Conservation (phyloP, 2,113 vertebrate species). For the Riparia riparia region DNA sequence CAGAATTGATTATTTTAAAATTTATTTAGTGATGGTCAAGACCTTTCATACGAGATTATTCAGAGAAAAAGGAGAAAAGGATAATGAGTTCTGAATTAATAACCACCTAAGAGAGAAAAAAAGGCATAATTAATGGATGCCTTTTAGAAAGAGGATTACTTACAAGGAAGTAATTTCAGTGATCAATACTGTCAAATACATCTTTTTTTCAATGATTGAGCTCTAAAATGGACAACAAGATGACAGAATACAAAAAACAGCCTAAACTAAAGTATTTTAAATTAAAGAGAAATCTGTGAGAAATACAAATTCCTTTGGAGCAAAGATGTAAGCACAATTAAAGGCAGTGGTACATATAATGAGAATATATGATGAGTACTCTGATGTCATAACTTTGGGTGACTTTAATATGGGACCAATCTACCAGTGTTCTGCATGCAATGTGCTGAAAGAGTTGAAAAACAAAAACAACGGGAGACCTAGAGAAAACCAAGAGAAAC, state of each 20-base stretch:
- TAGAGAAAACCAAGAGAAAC: background rate
- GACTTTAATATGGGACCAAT: background rate
- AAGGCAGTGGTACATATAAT: background rate
- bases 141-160: background rate
- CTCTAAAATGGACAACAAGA: background rate
- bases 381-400: background rate
- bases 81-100: slow-evolving; percentile 36
- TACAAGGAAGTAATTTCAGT: background rate
- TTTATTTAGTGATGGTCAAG: background rate
- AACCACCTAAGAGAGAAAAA: background rate
- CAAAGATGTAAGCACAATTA: background rate
- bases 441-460: background rate
- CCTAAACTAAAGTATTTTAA: background rate
- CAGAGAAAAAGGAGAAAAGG: background rate
- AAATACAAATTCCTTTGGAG: background rate
- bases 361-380: background rate
- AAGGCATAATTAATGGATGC: background rate
- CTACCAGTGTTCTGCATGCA: background rate
- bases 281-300: background rate
- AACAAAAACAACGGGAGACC: background rate
- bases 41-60: background rate
- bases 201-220: background rate
- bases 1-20: background rate
- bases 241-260: background rate
- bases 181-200: background rate